Conservation (phyloP, 2,888 invertebrate genomes). For the Ophonus ardosiacus region DNA sequence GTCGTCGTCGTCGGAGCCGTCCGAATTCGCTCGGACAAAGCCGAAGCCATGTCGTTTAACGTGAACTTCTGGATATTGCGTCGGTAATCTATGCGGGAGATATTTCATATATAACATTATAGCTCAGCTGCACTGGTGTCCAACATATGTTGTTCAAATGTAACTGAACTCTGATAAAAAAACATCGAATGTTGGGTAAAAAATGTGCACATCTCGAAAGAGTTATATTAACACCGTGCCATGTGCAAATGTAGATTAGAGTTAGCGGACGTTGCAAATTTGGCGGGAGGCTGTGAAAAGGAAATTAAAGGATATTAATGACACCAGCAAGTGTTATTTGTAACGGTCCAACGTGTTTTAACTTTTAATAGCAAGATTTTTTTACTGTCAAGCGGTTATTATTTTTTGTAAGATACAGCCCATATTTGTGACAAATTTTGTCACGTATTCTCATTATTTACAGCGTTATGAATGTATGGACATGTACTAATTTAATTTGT, state of each 20-base stretch:
- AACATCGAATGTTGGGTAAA: constrained; percentile 39
- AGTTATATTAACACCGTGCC: constrained; percentile 54
- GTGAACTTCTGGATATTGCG: constrained; percentile 47
- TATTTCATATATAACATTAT: constrained; percentile 61
- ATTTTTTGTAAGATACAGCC: constrained; percentile 13
- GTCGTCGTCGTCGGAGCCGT: neutral
- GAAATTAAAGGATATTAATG: constrained; percentile 53
- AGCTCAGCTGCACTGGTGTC: constrained; percentile 53
- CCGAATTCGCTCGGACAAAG: constrained; percentile 23
- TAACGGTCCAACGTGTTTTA: constrained; percentile 34
- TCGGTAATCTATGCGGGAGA: constrained; percentile 60
- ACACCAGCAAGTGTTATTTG: constrained; percentile 33
- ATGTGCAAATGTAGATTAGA: constrained; percentile 61
- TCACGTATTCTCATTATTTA: constrained; percentile 35
- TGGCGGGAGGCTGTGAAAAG: constrained; percentile 45
- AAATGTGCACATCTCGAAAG: constrained; percentile 53
- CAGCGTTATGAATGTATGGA: neutral
- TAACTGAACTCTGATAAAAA: constrained; percentile 40
- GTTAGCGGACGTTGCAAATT: constrained; percentile 52
- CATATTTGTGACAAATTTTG: constrained; percentile 19
- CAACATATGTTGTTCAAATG: constrained; percentile 60
- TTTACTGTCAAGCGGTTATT: constrained; percentile 26
- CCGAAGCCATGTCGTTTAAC: constrained; percentile 16
- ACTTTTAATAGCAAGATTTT: constrained; percentile 37
- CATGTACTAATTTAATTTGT: no score